Base-by-base conservation (phyloP, 2,797 vertebrate species). In the Acestrorhynchus altus region DNA sequence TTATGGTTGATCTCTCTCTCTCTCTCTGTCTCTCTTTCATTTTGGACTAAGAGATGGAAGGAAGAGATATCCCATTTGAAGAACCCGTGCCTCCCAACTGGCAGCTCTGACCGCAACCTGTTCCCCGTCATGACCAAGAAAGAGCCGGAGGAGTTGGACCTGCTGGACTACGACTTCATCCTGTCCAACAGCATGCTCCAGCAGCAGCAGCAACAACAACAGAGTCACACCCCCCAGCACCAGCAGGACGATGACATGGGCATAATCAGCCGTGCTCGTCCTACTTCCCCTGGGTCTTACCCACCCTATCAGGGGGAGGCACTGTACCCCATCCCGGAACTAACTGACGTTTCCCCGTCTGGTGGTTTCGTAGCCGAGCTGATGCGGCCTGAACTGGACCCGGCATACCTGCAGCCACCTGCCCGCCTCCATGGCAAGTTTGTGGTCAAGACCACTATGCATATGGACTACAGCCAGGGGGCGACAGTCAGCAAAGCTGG, bases 341-440 rank as follows among this genome's bases (percentile, higher is more conserved):
- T 99, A 87, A 95, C 91, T 40, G 96, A 99, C 10, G 95, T 98
- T 52, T 97, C 96, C 0, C 97, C 97, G 3, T 96, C 96, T 0
- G 97, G 97, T 66, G 98, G 98, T 83, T 98, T 99, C 31, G 96
- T 99, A 74, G 98, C 97, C 0, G 98, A 99, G 86, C 94, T 99
- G 69, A 96, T 99, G 92, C 93, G 97, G 80, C 96, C 98, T 0
- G 98, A 99, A 57, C 85, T 99, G 90, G 98, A 99, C 88, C 95
- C 96, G 0, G 96, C 96, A 3, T 98, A 98, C 92, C 93, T 98
- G 75, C 95, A 95, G 81, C 92, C 89, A 22, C 92, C 88, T 39
- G 91, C 93, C 67, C 95, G 96, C 84, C 91, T 98, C 39, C 96
- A 96, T 5, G 98, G 98, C 84, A 98, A 96, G 84, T 98, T 98